These are phyloP conservation scores for Mechanitis mazaeus DNA, from an alignment of 2,888 invertebrate genomes.

Conservation along the genomic window DNA sequence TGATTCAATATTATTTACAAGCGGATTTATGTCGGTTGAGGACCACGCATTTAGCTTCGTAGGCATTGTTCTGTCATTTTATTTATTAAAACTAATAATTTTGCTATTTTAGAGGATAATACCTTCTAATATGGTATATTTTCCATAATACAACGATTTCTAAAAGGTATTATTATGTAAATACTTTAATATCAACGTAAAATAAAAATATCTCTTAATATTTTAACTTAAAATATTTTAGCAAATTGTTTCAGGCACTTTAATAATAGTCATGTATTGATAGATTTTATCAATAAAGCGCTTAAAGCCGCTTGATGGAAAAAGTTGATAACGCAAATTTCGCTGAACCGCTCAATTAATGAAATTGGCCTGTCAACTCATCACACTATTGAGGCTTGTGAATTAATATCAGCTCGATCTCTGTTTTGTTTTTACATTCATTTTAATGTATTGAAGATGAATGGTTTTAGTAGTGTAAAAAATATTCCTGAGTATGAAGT, in stretches of 20 bases:
- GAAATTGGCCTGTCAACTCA: slow-evolving; percentile 30
- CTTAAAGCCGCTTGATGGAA: slow-evolving; percentile 19
- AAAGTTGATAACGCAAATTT: slow-evolving; percentile 20
- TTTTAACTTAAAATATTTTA: neutral
- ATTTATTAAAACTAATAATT: no score
- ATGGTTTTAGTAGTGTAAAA: neutral
- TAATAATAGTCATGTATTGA: slow-evolving; percentile 4
- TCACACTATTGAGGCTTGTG: slow-evolving; percentile 14
- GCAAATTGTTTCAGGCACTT: slow-evolving; percentile 3
- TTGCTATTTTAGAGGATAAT: no score
- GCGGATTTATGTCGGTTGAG: neutral
- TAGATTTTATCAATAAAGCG: slow-evolving; percentile 20
- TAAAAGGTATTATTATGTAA: no score
- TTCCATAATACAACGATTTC: no score
- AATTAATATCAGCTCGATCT: slow-evolving; percentile 15
- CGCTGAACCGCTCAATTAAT: slow-evolving; percentile 29
- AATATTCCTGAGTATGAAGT: no score
- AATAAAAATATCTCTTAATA: neutral
- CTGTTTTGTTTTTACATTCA: neutral
- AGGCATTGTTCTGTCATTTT: no score
- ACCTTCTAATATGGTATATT: no score
- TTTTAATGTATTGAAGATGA: slow-evolving; percentile 1
- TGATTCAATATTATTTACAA: slow-evolving; percentile 2
- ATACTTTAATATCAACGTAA: neutral
- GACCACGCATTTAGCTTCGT: no score